Conservation (phyloP, 2,797 vertebrate species). For the Numenius phaeopus region DNA sequence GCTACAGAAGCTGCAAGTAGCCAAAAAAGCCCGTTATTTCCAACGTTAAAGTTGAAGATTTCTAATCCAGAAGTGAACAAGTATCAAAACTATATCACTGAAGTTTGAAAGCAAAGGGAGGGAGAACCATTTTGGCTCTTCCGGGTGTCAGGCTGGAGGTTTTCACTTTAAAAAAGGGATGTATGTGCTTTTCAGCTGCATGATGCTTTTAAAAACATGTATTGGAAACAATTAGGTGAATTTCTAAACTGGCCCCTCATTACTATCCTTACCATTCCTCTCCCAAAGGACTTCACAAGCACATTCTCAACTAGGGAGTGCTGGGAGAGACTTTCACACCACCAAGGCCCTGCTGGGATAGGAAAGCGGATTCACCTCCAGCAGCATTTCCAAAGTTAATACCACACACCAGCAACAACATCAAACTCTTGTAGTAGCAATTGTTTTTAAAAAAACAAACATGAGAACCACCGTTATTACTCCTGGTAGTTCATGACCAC, state of each 20-base stretch:
- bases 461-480: fast-evolving
- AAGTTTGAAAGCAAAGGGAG: neutral
- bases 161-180: neutral
- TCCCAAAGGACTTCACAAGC: neutral
- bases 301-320: fast-evolving
- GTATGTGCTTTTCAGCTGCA: neutral
- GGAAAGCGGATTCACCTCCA: neutral
- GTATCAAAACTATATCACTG: neutral
- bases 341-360: neutral
- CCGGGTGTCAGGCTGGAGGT: neutral
- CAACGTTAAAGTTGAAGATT: neutral
- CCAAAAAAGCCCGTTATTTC: neutral
- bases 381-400: neutral
- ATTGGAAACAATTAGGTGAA: neutral
- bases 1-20: neutral
- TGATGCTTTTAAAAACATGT: neutral
- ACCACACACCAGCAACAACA: neutral
- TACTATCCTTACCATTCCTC: neutral
- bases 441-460: neutral
- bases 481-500: neutral
- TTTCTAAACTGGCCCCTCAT: neutral
- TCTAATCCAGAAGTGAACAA: neutral
- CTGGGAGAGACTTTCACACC: neutral
- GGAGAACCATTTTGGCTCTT: neutral
- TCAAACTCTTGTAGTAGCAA: neutral